A percentile compares a stretch with the other conserved stretches of the same genome.
These are phyloP conservation scores for Tribolium madens DNA, from an alignment of 1,140 invertebrate genomes.

Conservation along the genomic window DNA sequence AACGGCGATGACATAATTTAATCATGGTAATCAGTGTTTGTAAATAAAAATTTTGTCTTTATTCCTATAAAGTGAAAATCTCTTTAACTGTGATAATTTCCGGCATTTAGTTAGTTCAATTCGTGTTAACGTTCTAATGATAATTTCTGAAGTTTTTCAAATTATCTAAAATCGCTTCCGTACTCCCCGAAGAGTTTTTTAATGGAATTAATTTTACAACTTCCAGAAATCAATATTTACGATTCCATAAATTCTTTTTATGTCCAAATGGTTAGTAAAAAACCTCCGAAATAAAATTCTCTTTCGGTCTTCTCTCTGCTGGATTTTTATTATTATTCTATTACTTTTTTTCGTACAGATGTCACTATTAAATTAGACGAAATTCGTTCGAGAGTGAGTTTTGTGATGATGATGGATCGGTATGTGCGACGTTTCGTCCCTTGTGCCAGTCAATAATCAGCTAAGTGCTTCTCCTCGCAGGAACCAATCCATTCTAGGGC, in stretches of 20 bases:
- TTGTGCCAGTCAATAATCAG: slow-evolving; percentile 25
- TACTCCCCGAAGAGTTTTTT: background rate
- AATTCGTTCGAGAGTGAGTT: background rate
- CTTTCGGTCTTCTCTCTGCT: background rate
- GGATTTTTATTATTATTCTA: slow-evolving; percentile 5
- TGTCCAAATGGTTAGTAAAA: slow-evolving; percentile 3
- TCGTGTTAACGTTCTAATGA: slow-evolving; percentile 5
- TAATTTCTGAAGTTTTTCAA: slow-evolving; percentile 1
- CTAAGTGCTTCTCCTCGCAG: slow-evolving; percentile 26
- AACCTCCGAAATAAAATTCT: background rate
- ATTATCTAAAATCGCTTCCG: slow-evolving; percentile 3
- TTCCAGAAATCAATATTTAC: slow-evolving; percentile 16
- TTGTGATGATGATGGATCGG: slow-evolving; percentile 28
- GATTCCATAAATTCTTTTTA: slow-evolving; percentile 23
- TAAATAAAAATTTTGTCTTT: too few species aligned
- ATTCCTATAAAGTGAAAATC: too few species aligned
- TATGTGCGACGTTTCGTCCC: slow-evolving; percentile 18
- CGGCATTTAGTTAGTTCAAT: background rate
- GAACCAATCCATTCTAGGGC: slow-evolving; percentile 29
- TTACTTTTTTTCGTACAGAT: slow-evolving; percentile 1
- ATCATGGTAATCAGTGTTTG: too few species aligned
- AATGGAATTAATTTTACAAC: background rate
- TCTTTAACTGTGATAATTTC: background rate
- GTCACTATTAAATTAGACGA: slow-evolving; percentile 15
- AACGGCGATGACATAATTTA: too few species aligned